Percentiles rank a stretch among this genome's conserved stretches.
Conservation (phyloP, 2,888 invertebrate genomes). For the Scelioninae gen. 1 region DNA sequence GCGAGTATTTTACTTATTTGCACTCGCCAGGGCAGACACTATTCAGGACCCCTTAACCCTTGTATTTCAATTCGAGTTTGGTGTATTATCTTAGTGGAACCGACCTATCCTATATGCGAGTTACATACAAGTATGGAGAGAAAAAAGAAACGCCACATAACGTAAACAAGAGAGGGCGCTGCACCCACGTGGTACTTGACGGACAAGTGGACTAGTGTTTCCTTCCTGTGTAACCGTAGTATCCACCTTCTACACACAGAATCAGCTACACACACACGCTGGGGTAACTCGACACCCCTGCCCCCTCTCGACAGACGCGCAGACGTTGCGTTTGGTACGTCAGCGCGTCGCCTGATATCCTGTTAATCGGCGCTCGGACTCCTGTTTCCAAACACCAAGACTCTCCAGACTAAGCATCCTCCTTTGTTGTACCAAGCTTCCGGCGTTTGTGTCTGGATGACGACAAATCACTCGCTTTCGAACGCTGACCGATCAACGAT, state of each 20-base stretch:
- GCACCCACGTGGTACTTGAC: slow-evolving; percentile 60
- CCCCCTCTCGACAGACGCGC: slow-evolving; percentile 46
- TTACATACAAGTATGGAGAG: too few species aligned
- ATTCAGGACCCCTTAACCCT: too few species aligned
- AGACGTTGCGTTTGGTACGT: slow-evolving; percentile 48
- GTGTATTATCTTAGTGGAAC: too few species aligned
- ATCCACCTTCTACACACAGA: slow-evolving; percentile 74
- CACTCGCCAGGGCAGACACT: slow-evolving; percentile 19
- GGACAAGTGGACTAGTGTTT: slow-evolving; percentile 79
- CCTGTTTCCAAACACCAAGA: slow-evolving; percentile 55
- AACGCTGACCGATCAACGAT: slow-evolving; percentile 31
- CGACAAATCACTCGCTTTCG: slow-evolving; percentile 45
- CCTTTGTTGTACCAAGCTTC: slow-evolving; percentile 44
- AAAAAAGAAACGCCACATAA: not conserved
- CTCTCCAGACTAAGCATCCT: not conserved
- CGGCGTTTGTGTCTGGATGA: slow-evolving; percentile 49
- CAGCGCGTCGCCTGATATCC: slow-evolving; percentile 57
- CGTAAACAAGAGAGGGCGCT: slow-evolving; percentile 32
- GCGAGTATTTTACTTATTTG: slow-evolving; percentile 35
- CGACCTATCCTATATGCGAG: too few species aligned
- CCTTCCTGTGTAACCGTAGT: slow-evolving; percentile 84
- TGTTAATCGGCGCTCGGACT: slow-evolving; percentile 53
- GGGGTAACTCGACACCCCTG: slow-evolving; percentile 80
- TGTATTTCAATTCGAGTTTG: too few species aligned
- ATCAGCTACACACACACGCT: slow-evolving; percentile 56